Base-by-base conservation (phyloP, 1,140 invertebrate genomes). In the Potamilus streckersoni region DNA sequence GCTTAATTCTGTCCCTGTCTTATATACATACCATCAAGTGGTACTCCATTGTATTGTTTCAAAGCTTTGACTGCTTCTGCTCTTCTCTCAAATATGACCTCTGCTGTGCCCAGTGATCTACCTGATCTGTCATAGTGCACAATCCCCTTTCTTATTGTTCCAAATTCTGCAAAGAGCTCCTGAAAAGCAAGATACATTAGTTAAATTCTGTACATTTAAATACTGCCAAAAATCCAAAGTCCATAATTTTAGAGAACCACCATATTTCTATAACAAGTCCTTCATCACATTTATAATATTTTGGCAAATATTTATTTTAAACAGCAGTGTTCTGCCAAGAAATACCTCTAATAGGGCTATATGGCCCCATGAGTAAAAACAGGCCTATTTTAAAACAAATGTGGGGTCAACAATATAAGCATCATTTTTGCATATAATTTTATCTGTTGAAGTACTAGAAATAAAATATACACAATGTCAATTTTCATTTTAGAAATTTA, bases 91-190 rank as follows among this genome's bases (percentile, higher is more conserved):
- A 97, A 99, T 69, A 98, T 94, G 19, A 99, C 96, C 93, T 99
- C 97, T 73, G 97, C 98, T 80, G 97, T 98, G 65, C 98, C 97
- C 84, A 98, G 91, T 64, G 97, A 98, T 86, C 97, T 92, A 57
- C 97, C 98, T 65, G 97, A 98, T 90, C 95, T 93, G 88, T 99
- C 97, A 91, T 99, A 99, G 90, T 99, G 97, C 73, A 99, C 96
- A 75, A 96, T 94, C 56, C 97, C 97, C 90, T 95, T 97, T 89
- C 95, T 96, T 77, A 99, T 91, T 70, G 94, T 94, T 71, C 98
- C 97, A 92, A 99, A 98, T 91, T 99, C 98, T 78, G 95, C 94
- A 92, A 99, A 99, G 70, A 99, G 91, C 92, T 98, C 97, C 93
- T 95, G 84, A 59, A 90, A 85, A 56, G 62, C 23, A 76, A 76